phyloP scores from a whole-genome alignment of 2,113 vertebrate species.

The Chionis minor region DNA sequence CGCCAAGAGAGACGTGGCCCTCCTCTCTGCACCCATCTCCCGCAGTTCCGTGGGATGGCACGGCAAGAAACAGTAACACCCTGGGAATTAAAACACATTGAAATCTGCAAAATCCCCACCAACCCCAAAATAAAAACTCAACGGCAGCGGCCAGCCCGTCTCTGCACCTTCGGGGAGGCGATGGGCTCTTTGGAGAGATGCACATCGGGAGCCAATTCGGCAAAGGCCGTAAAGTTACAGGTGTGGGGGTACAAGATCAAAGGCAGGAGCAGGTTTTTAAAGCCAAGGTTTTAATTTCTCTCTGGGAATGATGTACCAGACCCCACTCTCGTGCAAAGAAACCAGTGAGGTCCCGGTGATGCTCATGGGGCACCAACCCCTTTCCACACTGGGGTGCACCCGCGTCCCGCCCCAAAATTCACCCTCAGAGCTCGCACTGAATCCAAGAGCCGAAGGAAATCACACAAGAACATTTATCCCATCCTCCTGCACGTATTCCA shows the following conservation, averaged over 20 bases:
- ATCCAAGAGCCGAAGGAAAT: background rate
- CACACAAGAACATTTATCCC: background rate
- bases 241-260: background rate
- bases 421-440: background rate
- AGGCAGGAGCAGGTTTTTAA: background rate
- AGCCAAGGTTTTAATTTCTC: background rate
- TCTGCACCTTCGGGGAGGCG: background rate
- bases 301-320: background rate
- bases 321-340: background rate
- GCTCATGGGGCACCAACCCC: background rate
- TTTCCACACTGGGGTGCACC: background rate
- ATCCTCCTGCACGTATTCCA: fast-evolving
- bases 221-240: background rate
- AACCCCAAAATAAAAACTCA: fast-evolving
- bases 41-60: fast-evolving
- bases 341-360: background rate
- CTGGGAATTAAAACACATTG: background rate
- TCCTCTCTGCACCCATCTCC: background rate
- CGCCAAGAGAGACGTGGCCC: fast-evolving
- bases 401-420: background rate
- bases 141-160: fast-evolving
- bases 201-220: background rate
- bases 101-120: background rate
- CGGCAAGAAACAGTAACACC: fast-evolving
- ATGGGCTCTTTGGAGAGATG: background rate